These are phyloP conservation scores for Centropyge bicolor DNA, from an alignment of 2,797 vertebrate genomes.

Conservation along the genomic window DNA sequence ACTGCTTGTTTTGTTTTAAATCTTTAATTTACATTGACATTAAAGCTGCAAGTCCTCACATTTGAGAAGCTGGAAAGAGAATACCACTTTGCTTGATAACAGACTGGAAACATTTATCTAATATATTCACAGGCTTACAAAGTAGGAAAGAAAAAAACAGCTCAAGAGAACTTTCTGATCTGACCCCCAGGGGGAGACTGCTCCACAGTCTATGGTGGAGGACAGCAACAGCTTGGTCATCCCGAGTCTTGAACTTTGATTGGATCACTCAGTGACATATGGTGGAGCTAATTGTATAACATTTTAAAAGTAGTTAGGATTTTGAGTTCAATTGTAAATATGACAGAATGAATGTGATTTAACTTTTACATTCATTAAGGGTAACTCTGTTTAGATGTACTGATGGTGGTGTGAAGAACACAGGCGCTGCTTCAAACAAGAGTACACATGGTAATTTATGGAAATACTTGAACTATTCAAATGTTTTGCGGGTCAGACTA, in stretches of 20 bases:
- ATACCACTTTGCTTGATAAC: neutral
- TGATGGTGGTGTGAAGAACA: neutral
- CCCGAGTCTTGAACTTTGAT: neutral
- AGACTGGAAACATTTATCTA: neutral
- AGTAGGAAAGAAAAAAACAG: no score
- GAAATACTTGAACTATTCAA: slow-evolving; percentile 54
- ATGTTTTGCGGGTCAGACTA: slow-evolving; percentile 36
- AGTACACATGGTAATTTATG: slow-evolving; percentile 43
- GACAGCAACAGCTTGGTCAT: neutral
- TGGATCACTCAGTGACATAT: neutral
- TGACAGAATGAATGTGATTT: neutral
- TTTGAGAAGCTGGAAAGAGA: neutral
- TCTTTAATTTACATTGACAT: neutral
- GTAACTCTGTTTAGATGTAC: neutral
- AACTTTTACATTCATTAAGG: neutral
- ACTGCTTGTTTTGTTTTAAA: neutral
- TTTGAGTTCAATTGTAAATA: neutral
- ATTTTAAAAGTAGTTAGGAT: neutral
- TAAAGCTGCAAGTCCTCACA: neutral
- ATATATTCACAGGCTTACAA: no score
- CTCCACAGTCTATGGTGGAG: neutral
- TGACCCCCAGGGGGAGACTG: neutral
- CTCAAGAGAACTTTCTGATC: neutral
- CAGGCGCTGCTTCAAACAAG: slow-evolving; percentile 2
- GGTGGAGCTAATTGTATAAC: neutral